A percentile compares a stretch with the other conserved stretches of the same genome.
Evolutionary conservation across 2,113 vertebrate genomes (phyloP).

Genomic region (Hippopotamus amphibius): DNA sequence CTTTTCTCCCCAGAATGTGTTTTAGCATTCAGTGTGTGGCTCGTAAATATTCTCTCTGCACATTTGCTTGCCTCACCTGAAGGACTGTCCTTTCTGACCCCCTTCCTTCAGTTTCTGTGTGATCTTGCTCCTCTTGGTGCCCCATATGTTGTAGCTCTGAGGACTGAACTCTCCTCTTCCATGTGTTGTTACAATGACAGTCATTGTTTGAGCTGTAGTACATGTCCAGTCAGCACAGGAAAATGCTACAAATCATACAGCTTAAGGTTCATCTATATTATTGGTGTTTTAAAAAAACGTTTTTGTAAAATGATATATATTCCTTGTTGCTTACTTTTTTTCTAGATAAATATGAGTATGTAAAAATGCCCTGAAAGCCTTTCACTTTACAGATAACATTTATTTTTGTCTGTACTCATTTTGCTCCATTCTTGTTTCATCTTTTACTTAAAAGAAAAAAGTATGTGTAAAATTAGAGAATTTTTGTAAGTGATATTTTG

Average conservation of each 20-base stretch:
- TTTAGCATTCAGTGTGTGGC: not conserved
- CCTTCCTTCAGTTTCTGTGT: not conserved
- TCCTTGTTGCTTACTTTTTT: not conserved
- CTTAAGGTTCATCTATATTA: not conserved
- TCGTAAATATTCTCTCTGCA: not conserved
- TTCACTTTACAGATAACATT: not conserved
- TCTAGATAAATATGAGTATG: not conserved
- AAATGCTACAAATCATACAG: not conserved
- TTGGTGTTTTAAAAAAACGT: not conserved
- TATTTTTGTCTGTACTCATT: not conserved
- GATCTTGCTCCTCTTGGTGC: not conserved
- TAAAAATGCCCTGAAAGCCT: slow-evolving; percentile 22
- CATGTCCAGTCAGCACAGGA: not conserved
- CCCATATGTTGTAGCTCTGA: not conserved
- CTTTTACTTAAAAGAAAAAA: not conserved
- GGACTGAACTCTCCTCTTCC: not conserved
- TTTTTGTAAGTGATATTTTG: slow-evolving; percentile 4
- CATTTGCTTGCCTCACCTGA: not conserved
- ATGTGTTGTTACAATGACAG: not conserved
- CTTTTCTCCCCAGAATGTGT: not conserved
- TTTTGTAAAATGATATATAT: not conserved
- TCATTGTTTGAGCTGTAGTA: not conserved
- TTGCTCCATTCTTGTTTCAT: not conserved
- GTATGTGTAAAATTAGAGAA: not conserved
- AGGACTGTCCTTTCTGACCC: not conserved